phyloP scores from a whole-genome alignment of 2,797 vertebrate genomes.

The Acomys russatus region DNA sequence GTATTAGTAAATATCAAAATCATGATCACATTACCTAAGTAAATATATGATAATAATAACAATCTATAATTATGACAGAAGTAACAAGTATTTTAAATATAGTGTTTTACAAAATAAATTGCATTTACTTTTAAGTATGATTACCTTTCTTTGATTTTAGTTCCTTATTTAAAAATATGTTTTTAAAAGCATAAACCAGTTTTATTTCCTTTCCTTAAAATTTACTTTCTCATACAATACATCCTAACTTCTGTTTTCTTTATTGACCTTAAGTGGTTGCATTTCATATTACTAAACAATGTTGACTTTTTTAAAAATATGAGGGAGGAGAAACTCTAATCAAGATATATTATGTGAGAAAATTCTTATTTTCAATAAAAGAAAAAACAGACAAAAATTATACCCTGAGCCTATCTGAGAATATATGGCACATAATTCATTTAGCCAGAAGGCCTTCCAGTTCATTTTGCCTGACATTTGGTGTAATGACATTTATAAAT shows the following conservation, averaged over 20 bases:
- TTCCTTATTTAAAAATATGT: neutral
- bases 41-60: neutral
- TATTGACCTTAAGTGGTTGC: neutral
- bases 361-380: neutral
- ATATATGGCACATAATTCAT: neutral
- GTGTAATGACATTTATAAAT: conserved; percentile 69
- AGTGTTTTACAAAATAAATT: neutral
- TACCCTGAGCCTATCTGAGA: conserved; percentile 18
- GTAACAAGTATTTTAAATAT: conserved; percentile 37
- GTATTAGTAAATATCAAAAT: neutral
- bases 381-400: neutral
- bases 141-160: neutral
- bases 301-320: neutral
- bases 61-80: neutral
- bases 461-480: conserved; percentile 65
- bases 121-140: neutral
- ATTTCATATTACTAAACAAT: neutral
- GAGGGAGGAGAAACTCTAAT: neutral
- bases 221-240: neutral
- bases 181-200: neutral
- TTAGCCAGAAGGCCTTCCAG: neutral
- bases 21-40: neutral
- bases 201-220: neutral
- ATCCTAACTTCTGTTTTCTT: too few species aligned
- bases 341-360: neutral